Percentiles rank a stretch among this genome's conserved stretches.
Evolutionary conservation across 92 coral and sea anemone species (phyloP).

Genomic region (Umimayanthus chanpuru): DNA sequence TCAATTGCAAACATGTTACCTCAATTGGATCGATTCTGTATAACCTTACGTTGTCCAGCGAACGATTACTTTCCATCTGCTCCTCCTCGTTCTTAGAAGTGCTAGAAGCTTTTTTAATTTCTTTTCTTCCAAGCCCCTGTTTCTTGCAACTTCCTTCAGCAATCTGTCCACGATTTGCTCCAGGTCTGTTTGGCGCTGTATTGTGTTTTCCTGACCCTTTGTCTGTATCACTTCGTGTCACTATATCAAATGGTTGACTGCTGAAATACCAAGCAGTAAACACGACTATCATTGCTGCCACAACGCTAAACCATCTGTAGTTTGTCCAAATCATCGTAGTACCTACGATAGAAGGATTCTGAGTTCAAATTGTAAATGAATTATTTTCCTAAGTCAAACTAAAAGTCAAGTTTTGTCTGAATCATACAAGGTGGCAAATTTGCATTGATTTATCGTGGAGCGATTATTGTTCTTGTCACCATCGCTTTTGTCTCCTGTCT

Average conservation of each 20-base stretch:
- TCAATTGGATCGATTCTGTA: conserved; percentile 15
- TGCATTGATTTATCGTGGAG: background rate
- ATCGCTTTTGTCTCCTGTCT: background rate
- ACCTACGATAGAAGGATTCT: background rate
- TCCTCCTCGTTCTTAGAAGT: background rate
- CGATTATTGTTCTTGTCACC: background rate
- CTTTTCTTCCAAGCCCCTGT: background rate
- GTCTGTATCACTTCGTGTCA: background rate
- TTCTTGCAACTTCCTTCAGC: background rate
- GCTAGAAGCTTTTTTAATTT: background rate
- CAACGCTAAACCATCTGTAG: conserved; percentile 5
- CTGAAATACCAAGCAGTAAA: background rate
- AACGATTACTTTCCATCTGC: background rate
- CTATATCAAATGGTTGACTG: background rate
- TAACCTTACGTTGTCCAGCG: background rate
- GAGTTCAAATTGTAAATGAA: background rate
- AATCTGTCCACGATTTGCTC: too few relatives aligned
- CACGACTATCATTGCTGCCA: background rate
- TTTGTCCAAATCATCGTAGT: background rate
- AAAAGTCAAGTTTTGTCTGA: background rate
- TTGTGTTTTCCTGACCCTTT: background rate
- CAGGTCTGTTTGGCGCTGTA: background rate
- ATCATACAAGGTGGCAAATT: background rate
- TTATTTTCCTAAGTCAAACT: background rate
- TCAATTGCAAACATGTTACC: background rate